These are phyloP conservation scores for Drosophila testacea DNA, from an alignment of 2,888 invertebrate genomes.

Conservation along the genomic window DNA sequence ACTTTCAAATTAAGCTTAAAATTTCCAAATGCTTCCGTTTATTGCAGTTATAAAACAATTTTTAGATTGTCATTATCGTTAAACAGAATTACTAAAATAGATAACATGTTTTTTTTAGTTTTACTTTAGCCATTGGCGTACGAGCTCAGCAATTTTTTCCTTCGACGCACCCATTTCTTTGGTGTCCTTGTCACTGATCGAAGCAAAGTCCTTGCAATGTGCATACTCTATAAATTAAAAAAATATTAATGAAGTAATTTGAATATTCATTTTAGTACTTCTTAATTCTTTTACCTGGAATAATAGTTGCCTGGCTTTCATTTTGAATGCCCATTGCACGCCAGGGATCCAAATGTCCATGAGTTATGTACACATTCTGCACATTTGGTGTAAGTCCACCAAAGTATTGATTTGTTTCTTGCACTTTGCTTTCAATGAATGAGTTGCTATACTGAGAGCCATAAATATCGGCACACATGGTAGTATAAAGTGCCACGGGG, in stretches of 20 bases:
- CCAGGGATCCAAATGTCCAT: constrained; percentile 87
- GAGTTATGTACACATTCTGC: constrained; percentile 86
- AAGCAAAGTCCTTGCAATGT: constrained; percentile 83
- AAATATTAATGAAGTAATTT: not conserved
- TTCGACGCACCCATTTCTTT: constrained; percentile 81
- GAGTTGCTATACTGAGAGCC: constrained; percentile 71
- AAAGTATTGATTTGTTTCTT: constrained; percentile 85
- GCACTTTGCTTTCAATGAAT: constrained; percentile 65
- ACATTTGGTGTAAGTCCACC: constrained; percentile 85
- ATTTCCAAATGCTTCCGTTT: constrained; percentile 13
- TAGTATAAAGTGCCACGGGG: constrained; percentile 75
- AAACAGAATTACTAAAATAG: constrained; percentile 1
- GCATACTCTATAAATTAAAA: constrained; percentile 70
- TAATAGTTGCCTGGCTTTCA: constrained; percentile 74
- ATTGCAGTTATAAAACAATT: constrained; percentile 27
- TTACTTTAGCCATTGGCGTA: constrained; percentile 77
- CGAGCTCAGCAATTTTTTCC: constrained; percentile 77
- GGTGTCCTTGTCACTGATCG: constrained; percentile 75
- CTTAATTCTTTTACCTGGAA: constrained; percentile 69
- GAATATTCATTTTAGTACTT: not conserved
- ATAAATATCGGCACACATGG: constrained; percentile 79
- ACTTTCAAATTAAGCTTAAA: not conserved
- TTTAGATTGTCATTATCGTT: constrained; percentile 17
- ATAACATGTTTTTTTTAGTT: too few relatives aligned
- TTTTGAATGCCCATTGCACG: constrained; percentile 85